Conservation (phyloP, 2,888 invertebrate species). For the Lochmaea capreae region DNA sequence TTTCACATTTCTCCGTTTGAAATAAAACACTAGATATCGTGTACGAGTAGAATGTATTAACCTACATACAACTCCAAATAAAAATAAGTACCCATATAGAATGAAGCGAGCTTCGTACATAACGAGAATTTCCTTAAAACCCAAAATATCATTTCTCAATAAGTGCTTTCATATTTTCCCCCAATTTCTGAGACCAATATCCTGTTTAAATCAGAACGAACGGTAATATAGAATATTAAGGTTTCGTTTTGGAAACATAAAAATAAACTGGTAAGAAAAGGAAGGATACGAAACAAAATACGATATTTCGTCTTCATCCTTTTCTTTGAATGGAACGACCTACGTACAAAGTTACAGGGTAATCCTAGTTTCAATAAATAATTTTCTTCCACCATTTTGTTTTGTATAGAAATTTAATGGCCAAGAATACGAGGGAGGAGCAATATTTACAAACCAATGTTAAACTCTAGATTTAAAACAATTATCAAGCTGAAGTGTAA, state of each 20-base stretch:
- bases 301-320: constrained; percentile 22
- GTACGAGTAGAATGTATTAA: constrained; percentile 1
- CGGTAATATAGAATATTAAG: constrained; percentile 36
- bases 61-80: not conserved
- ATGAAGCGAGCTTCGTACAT: not conserved
- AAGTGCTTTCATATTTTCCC: constrained; percentile 22
- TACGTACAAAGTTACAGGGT: constrained; percentile 13
- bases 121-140: not conserved
- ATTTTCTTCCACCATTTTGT: no score
- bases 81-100: constrained; percentile 4
- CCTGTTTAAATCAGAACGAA: constrained; percentile 33
- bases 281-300: constrained; percentile 17
- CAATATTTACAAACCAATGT: no score
- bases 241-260: constrained; percentile 29
- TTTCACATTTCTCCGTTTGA: not conserved
- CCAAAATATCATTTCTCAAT: constrained; percentile 20
- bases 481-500: no score
- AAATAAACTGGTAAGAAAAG: constrained; percentile 30
- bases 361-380: not conserved
- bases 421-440: not conserved
- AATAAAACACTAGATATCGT: not conserved
- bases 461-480: no score
- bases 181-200: constrained; percentile 31
- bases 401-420: no score
- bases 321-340: not conserved